Conservation (phyloP, 2,888 invertebrate species). For the Lepidonotus clava region DNA sequence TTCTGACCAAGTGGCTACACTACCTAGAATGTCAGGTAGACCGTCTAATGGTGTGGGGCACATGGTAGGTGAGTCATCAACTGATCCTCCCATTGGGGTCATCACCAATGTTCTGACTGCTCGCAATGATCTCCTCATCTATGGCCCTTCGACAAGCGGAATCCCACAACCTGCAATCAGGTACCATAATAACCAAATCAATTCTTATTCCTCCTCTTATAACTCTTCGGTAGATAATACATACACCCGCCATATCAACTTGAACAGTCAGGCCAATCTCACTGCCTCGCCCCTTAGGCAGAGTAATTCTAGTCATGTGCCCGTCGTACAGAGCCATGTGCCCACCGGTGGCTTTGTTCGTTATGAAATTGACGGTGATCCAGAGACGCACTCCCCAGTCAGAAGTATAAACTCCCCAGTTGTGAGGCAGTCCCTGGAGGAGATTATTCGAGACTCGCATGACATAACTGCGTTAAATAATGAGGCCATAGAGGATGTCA, state of each 20-base stretch:
- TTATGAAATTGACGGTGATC: slow-evolving; percentile 5
- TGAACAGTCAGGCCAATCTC: not conserved
- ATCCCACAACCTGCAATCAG: not conserved
- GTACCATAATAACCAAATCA: not conserved
- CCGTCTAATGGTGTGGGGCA: not conserved
- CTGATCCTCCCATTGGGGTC: not conserved
- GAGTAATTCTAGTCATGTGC: slow-evolving; percentile 17
- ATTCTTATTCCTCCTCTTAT: slow-evolving; percentile 12
- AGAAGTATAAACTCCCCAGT: not conserved
- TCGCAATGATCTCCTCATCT: slow-evolving; percentile 7
- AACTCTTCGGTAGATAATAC: not conserved
- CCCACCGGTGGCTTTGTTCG: not conserved
- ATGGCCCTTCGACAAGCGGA: slow-evolving; percentile 13
- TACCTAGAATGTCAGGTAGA: not conserved
- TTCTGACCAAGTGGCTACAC: not conserved
- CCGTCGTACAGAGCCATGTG: not conserved
- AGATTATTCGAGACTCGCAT: not conserved
- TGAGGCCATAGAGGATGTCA: not conserved
- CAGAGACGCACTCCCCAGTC: not conserved
- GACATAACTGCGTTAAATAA: not conserved
- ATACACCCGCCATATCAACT: not conserved
- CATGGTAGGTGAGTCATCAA: too few relatives aligned
- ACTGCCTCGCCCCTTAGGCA: too few relatives aligned
- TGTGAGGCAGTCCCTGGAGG: not conserved
- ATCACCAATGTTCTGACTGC: slow-evolving; percentile 21